Evolutionary conservation across 2,113 vertebrate species (phyloP), one percentile per base, ranked within the genome.

Genomic region (Esox niger): DNA sequence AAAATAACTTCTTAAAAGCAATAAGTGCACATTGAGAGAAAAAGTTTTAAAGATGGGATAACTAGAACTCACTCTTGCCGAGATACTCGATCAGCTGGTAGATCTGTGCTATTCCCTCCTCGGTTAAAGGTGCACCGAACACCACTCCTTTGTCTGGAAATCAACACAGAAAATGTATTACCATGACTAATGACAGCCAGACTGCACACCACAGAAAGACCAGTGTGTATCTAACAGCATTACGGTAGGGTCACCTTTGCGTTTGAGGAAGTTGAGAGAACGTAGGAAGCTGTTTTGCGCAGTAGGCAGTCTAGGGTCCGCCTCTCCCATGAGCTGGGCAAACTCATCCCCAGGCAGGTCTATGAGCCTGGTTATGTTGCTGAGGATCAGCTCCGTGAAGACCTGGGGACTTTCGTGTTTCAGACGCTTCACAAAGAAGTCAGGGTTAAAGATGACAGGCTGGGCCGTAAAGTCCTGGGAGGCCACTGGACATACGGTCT

Each of bases 381-480:
- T 99, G 66, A 99, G 93, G 71, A 98, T 91, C 30, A 99, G 85
- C 87, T 99, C 97, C 0, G 93, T 92, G 87, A 98, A 99, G 54
- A 91, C 88, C 15, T 96, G 94, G 0, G 95, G 95, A 62, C 88
- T 93, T 82, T 98, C 97, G 32, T 98, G 96, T 21, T 95, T 94
- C 32, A 99, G 92, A 62, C 98, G 98, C 82, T 99, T 97, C 84
- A 99, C 97, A 78, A 97, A 99, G 76, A 98, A 99, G 79, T 99
- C 97, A 0, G 95, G 97, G 84, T 97, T 98, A 90, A 98, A 98
- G 87, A 98, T 95, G 84, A 98, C 88, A 0, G 95, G 94, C 27
- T 54, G 92, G 92, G 57, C 54, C 57, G 2, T 47, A 2, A 0
- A 2, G 27, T 96, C 93, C 61, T 92, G 93, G 76, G 91, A 94